Percentiles rank a stretch among this genome's conserved stretches.
phyloP scores from a whole-genome alignment of 2,113 vertebrate species.

The Colaptes auratus region DNA sequence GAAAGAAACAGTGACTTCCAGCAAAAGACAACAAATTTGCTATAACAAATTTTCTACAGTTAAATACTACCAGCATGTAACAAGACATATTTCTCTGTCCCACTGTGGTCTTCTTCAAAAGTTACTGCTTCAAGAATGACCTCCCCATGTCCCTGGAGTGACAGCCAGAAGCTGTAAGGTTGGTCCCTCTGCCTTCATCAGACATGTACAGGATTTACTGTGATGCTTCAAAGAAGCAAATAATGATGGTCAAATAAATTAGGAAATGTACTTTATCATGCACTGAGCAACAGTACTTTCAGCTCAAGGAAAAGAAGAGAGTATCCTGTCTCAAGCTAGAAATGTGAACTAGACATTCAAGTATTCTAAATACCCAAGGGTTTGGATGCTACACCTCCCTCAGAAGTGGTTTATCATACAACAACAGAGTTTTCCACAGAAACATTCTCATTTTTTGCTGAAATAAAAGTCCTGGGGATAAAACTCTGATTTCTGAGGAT shows the following conservation, averaged over 20 bases:
- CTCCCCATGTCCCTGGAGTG: background rate
- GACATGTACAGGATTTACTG: background rate
- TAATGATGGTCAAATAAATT: conserved; percentile 12
- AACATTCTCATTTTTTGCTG: background rate
- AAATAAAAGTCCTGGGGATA: background rate
- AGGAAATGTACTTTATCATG: background rate
- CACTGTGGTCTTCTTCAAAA: background rate
- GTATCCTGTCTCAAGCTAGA: background rate
- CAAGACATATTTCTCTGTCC: conserved; percentile 3
- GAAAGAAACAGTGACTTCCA: conserved; percentile 21
- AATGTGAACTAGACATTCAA: background rate
- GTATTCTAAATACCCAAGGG: background rate
- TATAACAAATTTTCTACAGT: conserved; percentile 22
- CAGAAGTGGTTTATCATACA: background rate
- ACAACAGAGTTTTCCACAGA: background rate
- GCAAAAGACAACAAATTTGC: conserved; percentile 32
- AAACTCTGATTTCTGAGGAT: background rate
- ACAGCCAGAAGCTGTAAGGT: background rate
- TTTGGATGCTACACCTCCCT: background rate
- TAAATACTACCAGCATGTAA: conserved; percentile 3
- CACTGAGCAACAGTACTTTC: background rate
- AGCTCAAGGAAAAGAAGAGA: background rate
- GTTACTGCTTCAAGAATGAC: conserved; percentile 16
- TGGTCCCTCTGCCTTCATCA: background rate
- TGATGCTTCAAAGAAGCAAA: background rate